Conservation (phyloP, 1,140 invertebrate genomes). For the Drosophila aff. region DNA sequence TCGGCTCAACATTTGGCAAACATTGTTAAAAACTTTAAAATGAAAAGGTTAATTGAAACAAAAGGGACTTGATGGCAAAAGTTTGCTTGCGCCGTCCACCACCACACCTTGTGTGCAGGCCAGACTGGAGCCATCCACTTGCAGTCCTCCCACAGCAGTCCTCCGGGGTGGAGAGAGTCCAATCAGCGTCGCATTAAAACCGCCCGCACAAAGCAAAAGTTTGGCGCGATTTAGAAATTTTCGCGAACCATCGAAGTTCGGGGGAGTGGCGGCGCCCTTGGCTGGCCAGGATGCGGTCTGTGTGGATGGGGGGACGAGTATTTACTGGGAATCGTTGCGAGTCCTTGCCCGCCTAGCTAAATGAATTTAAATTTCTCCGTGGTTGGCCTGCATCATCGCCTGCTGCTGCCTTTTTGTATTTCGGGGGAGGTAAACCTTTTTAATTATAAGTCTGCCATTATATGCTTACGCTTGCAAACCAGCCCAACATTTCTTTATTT, state of each 20-base stretch:
- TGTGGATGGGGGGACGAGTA: conserved; percentile 41
- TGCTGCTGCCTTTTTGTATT: neutral
- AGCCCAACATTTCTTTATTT: neutral
- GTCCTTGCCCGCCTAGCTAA: conserved; percentile 11
- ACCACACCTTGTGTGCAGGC: conserved; percentile 23
- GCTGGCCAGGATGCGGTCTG: conserved; percentile 26
- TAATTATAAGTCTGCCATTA: conserved; percentile 51
- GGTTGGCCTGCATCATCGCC: conserved; percentile 24
- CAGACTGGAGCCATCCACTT: conserved; percentile 14
- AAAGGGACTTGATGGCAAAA: conserved; percentile 79
- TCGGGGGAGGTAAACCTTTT: conserved; percentile 25
- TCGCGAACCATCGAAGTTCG: conserved; percentile 27
- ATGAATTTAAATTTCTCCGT: conserved; percentile 49
- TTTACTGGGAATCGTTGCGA: conserved; percentile 20
- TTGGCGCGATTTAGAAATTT: conserved; percentile 71
- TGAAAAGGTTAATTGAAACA: conserved; percentile 84
- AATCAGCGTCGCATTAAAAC: conserved; percentile 72
- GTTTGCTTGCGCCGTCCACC: conserved; percentile 63
- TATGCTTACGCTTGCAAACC: conserved; percentile 37
- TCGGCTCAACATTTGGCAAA: conserved; percentile 63
- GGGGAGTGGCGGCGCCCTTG: neutral
- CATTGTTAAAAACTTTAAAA: conserved; percentile 81
- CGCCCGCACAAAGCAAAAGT: conserved; percentile 69
- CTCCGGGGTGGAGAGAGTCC: conserved; percentile 13
- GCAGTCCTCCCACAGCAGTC: conserved; percentile 3